phyloP scores from a whole-genome alignment of 2,113 vertebrate genomes.

The Empidonax alnorum region DNA sequence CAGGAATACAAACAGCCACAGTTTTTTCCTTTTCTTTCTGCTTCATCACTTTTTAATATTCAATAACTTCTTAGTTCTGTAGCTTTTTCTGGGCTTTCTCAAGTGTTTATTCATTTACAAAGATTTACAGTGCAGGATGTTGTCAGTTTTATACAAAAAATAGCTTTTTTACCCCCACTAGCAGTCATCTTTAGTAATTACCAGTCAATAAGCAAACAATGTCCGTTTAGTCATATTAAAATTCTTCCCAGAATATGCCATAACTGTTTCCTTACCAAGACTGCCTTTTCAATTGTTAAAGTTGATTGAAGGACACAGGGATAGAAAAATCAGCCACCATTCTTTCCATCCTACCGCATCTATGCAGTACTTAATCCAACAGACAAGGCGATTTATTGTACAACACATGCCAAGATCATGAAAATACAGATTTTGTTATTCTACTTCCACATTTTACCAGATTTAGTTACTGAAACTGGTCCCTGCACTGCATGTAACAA shows the following conservation, averaged over 20 bases:
- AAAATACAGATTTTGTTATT: background rate
- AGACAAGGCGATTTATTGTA: background rate
- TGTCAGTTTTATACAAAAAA: background rate
- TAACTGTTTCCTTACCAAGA: background rate
- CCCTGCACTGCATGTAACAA: background rate
- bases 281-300: background rate
- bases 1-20: background rate
- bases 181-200: background rate
- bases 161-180: fast-evolving
- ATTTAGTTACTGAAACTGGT: background rate
- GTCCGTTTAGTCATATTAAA: background rate
- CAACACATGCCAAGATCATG: background rate
- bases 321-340: background rate
- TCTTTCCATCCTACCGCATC: background rate
- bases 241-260: background rate
- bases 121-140: background rate
- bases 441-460: background rate
- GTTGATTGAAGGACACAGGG: background rate
- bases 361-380: background rate
- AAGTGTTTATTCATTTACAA: background rate
- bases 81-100: background rate
- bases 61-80: background rate
- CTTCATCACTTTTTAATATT: background rate
- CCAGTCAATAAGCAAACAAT: background rate
- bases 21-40: background rate